Percentiles rank a stretch among this genome's conserved stretches.
Evolutionary conservation across 2,113 vertebrate genomes (phyloP).

Genomic region (Chionodraco myersi): DNA sequence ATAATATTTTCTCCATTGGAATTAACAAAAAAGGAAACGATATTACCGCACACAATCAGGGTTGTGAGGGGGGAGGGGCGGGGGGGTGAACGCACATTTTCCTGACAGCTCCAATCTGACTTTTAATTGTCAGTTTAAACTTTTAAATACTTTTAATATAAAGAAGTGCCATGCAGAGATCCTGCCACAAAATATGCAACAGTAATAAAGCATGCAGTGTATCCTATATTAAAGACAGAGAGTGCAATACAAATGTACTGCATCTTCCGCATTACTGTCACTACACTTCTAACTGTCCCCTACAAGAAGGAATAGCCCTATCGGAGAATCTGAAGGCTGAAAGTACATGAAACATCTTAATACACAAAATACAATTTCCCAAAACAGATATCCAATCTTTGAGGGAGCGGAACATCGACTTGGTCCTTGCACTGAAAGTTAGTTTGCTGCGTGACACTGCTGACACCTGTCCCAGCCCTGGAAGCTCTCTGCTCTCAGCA

Average conservation of each 20-base stretch:
- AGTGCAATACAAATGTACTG: not conserved
- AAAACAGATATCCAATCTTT: slow-evolving; percentile 1
- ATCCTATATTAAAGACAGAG: not conserved
- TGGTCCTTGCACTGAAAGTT: slow-evolving; percentile 47
- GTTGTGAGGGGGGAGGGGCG: not conserved
- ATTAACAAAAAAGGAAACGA: not conserved
- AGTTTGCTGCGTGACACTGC: slow-evolving; percentile 55
- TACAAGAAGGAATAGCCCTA: not conserved
- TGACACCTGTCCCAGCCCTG: slow-evolving; percentile 75
- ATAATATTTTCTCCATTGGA: not conserved
- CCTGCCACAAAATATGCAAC: slow-evolving; percentile 4
- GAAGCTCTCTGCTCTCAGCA: slow-evolving; percentile 21
- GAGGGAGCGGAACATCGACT: slow-evolving; percentile 8
- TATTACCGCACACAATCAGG: not conserved
- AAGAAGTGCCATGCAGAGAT: not conserved
- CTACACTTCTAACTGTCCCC: not conserved
- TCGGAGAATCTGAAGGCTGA: not conserved
- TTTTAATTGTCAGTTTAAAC: slow-evolving; percentile 15
- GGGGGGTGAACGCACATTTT: slow-evolving; percentile 8
- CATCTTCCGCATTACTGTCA: not conserved
- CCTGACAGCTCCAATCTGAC: not conserved
- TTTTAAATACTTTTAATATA: slow-evolving; percentile 9
- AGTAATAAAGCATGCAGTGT: not conserved
- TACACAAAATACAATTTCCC: slow-evolving; percentile 1
- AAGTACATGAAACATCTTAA: slow-evolving; percentile 1